Evolutionary conservation across 1,140 invertebrate genomes (phyloP).

Genomic region (Paraescarpia echinospica): DNA sequence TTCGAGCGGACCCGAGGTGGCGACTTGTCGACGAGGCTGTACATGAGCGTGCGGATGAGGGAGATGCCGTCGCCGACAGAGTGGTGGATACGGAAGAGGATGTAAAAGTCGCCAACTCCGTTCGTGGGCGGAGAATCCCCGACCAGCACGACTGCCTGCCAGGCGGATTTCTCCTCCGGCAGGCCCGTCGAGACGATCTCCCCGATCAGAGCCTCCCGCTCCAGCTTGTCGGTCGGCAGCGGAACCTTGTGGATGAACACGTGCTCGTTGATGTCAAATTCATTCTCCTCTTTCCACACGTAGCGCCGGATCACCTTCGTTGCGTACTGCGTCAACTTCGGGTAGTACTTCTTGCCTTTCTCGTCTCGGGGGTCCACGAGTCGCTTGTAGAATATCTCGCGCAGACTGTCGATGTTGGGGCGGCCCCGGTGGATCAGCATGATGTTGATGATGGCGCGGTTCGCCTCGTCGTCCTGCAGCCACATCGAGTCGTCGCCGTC

Average conservation of each 20-base stretch:
- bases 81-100: conserved; percentile 25
- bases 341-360: not conserved
- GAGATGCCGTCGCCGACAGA: conserved; percentile 27
- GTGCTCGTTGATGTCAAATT: conserved; percentile 24
- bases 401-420: not conserved
- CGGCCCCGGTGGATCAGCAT: not conserved
- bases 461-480: conserved; percentile 22
- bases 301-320: conserved; percentile 9
- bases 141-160: conserved; percentile 21
- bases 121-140: not conserved
- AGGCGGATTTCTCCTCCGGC: conserved; percentile 15
- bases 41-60: conserved; percentile 14
- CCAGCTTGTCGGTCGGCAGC: not conserved
- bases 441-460: conserved; percentile 22
- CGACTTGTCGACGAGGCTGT: conserved; percentile 16
- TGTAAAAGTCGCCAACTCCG: not conserved
- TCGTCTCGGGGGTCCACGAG: not conserved
- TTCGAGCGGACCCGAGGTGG: not conserved
- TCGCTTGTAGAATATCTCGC: not conserved
- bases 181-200: not conserved
- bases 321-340: conserved; percentile 14
- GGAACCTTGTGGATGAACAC: conserved; percentile 11
- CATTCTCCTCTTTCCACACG: conserved; percentile 13
- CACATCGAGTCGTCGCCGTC: conserved; percentile 24
- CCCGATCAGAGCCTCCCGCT: conserved; percentile 3